Percentiles rank a stretch among this genome's conserved stretches.
phyloP scores from a whole-genome alignment of 2,888 invertebrate species.

The Lissonota sp. region DNA sequence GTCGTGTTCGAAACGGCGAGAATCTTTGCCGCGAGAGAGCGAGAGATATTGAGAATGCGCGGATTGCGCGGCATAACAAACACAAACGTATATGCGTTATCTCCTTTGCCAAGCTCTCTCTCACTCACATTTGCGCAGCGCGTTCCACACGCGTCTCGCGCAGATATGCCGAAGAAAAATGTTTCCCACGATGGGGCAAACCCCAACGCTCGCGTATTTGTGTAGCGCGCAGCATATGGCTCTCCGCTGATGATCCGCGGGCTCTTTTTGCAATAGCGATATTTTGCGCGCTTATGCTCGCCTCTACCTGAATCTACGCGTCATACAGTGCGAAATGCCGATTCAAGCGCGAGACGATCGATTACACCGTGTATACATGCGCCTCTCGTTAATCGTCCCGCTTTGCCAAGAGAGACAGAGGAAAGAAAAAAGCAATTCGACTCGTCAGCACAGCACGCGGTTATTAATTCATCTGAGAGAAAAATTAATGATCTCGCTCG shows the following conservation, averaged over 20 bases:
- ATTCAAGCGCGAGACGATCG: constrained; percentile 55
- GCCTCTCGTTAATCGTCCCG: constrained; percentile 45
- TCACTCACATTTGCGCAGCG: constrained; percentile 37
- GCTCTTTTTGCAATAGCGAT: neutral
- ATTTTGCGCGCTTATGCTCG: neutral
- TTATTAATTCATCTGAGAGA: constrained; percentile 39
- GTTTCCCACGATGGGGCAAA: constrained; percentile 66
- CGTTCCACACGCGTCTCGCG: constrained; percentile 63
- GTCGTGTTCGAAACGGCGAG: constrained; percentile 58
- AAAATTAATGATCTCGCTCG: constrained; percentile 17
- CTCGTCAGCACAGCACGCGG: neutral
- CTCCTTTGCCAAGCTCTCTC: constrained; percentile 11
- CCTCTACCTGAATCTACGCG: constrained; percentile 25
- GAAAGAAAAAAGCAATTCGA: neutral
- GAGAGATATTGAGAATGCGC: constrained; percentile 36
- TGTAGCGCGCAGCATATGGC: constrained; percentile 11
- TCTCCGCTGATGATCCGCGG: neutral
- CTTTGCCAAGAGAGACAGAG: constrained; percentile 17
- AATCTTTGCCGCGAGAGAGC: constrained; percentile 47
- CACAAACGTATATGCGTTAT: constrained; percentile 43
- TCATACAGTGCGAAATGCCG: constrained; percentile 22
- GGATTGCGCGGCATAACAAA: constrained; percentile 50
- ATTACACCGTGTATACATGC: constrained; percentile 36
- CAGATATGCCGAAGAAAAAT: constrained; percentile 61
- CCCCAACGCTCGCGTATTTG: constrained; percentile 59